Percentiles rank a stretch among this genome's conserved stretches.
These are phyloP conservation scores for Grallaria varia DNA, from an alignment of 2,113 vertebrate species.

Conservation along the genomic window DNA sequence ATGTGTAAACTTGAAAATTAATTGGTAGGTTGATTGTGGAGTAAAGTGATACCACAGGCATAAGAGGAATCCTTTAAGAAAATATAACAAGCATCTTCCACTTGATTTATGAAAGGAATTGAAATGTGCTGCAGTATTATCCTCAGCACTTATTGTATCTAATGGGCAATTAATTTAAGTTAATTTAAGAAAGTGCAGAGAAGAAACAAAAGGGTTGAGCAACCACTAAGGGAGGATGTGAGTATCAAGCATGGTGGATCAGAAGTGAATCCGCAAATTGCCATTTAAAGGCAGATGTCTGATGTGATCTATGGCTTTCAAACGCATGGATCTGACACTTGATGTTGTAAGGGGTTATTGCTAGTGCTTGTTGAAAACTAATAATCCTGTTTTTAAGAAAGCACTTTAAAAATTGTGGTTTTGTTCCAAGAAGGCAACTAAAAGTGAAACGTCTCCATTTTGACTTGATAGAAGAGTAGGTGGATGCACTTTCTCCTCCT, in stretches of 20 bases:
- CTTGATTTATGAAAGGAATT: constrained; percentile 23
- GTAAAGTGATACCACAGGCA: background rate
- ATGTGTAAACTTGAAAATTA: background rate
- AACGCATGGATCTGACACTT: background rate
- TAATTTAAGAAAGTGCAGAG: background rate
- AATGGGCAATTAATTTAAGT: constrained; percentile 10
- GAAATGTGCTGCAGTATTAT: background rate
- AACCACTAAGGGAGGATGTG: background rate
- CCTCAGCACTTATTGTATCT: background rate
- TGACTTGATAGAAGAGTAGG: background rate
- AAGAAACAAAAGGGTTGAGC: background rate
- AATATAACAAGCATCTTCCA: background rate
- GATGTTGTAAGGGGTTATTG: background rate
- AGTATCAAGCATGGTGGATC: background rate
- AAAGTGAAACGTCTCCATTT: background rate
- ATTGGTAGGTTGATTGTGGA: background rate
- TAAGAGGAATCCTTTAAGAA: background rate
- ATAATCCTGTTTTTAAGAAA: background rate
- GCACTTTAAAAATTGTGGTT: background rate
- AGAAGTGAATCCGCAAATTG: background rate
- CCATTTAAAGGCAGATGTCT: background rate
- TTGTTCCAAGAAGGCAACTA: background rate
- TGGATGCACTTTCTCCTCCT: background rate
- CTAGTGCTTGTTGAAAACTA: background rate
- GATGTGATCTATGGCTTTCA: background rate